Percentiles rank a stretch among this genome's conserved stretches.
Evolutionary conservation across 2,797 vertebrate species (phyloP).

Genomic region (Cossypha dichroa): DNA sequence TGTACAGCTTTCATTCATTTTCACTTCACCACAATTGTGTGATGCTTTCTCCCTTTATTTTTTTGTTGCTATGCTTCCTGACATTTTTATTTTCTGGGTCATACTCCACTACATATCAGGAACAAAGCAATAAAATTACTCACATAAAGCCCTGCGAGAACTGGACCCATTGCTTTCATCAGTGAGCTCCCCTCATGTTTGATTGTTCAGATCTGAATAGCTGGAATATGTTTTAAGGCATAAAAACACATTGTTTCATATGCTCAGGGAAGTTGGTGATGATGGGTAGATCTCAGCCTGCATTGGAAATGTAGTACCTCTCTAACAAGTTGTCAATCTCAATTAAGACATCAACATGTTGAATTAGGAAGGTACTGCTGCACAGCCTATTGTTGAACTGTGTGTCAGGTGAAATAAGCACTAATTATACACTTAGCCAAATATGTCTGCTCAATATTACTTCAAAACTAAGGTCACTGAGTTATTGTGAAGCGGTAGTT

Average conservation of each 20-base stretch:
- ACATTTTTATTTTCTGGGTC: not conserved
- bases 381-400: constrained; percentile 75
- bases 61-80: not conserved
- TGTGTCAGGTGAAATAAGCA: constrained; percentile 81
- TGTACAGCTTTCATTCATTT: not conserved
- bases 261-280: constrained; percentile 15
- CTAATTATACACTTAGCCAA: constrained; percentile 79
- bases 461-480: constrained; percentile 76
- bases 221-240: constrained; percentile 13
- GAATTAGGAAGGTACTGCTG: constrained; percentile 76
- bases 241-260: constrained; percentile 24
- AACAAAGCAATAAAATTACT: not conserved
- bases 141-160: not conserved
- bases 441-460: constrained; percentile 72
- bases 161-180: not conserved
- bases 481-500: constrained; percentile 75
- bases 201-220: not conserved
- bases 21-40: not conserved
- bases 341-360: constrained; percentile 80
- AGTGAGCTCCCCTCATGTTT: not conserved
- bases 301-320: constrained; percentile 51
- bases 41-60: not conserved
- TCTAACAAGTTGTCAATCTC: constrained; percentile 78
- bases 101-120: not conserved
- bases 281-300: constrained; percentile 53